Evolutionary conservation across 2,113 vertebrate genomes (phyloP).

Genomic region (Lanius ludovicianus): DNA sequence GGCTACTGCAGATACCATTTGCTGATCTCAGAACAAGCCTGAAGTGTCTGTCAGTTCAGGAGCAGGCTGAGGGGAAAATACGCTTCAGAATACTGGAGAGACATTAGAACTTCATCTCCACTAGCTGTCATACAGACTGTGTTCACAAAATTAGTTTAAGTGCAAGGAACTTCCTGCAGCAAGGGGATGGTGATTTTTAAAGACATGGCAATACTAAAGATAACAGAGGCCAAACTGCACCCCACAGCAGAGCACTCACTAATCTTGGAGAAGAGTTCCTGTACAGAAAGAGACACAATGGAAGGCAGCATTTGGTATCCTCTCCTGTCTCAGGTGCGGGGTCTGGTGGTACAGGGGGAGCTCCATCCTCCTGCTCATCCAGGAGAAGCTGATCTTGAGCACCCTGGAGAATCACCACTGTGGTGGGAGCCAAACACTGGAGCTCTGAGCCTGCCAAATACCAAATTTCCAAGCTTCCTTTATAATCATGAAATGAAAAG

Average conservation of each 20-base stretch:
- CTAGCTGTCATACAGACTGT: background rate
- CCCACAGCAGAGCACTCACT: background rate
- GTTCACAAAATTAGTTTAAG: background rate
- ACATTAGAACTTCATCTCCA: background rate
- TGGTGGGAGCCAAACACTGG: background rate
- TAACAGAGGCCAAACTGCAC: background rate
- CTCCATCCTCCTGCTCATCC: background rate
- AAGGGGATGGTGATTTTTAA: background rate
- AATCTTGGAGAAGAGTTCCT: background rate
- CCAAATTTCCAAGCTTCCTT: background rate
- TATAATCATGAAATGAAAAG: background rate
- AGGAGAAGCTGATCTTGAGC: background rate
- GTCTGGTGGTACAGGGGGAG: background rate
- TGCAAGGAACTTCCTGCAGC: background rate
- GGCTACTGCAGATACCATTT: background rate
- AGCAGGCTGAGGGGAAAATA: background rate
- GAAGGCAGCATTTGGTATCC: background rate
- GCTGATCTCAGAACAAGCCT: background rate
- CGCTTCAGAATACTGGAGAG: background rate
- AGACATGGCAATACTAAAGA: background rate
- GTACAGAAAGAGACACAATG: background rate
- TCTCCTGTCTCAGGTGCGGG: background rate
- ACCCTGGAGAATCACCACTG: background rate
- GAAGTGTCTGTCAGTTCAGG: background rate
- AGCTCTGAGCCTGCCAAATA: background rate